phyloP scores from a whole-genome alignment of 2,113 vertebrate genomes.

The Spizaetus ornatus region DNA sequence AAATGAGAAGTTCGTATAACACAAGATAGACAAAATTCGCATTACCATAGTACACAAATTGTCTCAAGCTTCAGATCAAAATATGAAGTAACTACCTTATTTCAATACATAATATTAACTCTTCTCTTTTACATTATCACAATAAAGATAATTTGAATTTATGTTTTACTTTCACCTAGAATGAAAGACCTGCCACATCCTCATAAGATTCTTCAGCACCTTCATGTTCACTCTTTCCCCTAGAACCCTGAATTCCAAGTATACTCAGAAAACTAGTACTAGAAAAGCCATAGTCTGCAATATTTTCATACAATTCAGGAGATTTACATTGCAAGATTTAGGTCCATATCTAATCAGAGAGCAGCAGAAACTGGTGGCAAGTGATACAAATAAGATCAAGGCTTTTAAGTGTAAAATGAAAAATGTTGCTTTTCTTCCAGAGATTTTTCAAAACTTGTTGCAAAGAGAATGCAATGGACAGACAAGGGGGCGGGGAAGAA shows the following conservation, averaged over 20 bases:
- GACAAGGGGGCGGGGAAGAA: fast-evolving
- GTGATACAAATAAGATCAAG: background rate
- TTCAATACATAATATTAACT: background rate
- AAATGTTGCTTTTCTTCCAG: background rate
- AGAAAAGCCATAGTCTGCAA: background rate
- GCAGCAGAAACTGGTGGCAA: background rate
- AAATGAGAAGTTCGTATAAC: background rate
- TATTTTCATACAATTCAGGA: background rate
- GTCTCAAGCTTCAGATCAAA: background rate
- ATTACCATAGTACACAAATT: background rate
- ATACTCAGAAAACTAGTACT: background rate
- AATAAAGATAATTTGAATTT: background rate
- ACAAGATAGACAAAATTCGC: background rate
- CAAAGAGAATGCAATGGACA: background rate
- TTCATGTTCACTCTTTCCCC: background rate
- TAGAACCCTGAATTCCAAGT: background rate
- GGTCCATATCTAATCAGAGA: background rate
- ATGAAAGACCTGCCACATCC: background rate
- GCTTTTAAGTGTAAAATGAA: background rate
- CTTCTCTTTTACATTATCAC: background rate
- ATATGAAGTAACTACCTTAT: background rate
- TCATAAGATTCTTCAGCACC: background rate
- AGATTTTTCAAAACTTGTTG: background rate
- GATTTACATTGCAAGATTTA: background rate
- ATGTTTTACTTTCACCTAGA: background rate